Evolutionary conservation across 2,113 vertebrate species (phyloP), one percentile per base, ranked within the genome.

Genomic region (Dendropsophus ebraccatus): DNA sequence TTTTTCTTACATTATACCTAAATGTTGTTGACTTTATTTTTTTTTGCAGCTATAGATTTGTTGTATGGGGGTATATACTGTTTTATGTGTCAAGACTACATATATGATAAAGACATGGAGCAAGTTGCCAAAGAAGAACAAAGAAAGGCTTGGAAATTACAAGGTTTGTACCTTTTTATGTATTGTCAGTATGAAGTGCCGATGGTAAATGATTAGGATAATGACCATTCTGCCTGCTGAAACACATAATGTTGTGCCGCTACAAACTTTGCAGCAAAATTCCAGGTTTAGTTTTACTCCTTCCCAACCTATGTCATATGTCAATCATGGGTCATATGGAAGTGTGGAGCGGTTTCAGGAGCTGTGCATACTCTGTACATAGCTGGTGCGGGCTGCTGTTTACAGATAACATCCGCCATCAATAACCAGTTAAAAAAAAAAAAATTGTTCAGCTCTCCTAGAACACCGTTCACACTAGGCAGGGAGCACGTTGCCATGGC

Each of bases 11-110:
- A 49, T 11, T 49, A 7, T 7, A 67, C 30, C 2, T 30, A 17
- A n/a, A 62, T 1, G 25, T 5, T 62, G 0, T 69, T 69, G 35
- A 2, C 7, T 32, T 6, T 25, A 9, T n/a, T 37, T 10, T 8
- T 37, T 19, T 28, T 69, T 37, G 9, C 92, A 99, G 97, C 97
- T 89, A 97, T 99, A 94, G 98, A 99, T 91, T 94, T 99, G 91
- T 95, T 97, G 92, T 99, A 99, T 87, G 98, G 98, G 82, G 97
- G 97, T 88, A 97, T 99, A 92, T 99, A 99, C 93, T 99, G 98
- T 96, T 99, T 99, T 94, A 94, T 99, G 93, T 99, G 98, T 96
- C 98, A 99, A 95, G 98, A 99, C 96, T 99, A 99, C 94, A 97
- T 99, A 92, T 99, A 99, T 87, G 98, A 99, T 95, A 99, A 97